Conservation (phyloP, 1,140 invertebrate species). For the Drosophila littoralis region DNA sequence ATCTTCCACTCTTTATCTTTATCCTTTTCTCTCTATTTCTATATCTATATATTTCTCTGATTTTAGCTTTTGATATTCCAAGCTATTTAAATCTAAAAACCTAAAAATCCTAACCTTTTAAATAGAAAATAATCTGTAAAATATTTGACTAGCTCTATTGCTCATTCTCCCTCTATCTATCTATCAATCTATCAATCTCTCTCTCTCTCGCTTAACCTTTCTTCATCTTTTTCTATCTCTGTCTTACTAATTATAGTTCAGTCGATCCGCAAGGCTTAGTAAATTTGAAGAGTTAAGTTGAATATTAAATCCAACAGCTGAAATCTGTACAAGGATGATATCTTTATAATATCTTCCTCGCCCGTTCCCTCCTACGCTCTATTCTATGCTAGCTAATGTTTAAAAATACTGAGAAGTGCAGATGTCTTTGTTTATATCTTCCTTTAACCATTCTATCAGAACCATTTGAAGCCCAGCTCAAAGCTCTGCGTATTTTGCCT, state of each 20-base stretch:
- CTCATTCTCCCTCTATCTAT: background rate
- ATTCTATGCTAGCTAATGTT: background rate
- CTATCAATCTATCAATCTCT: background rate
- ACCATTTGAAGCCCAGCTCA: background rate
- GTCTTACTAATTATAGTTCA: too few species aligned
- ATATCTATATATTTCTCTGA: too few species aligned
- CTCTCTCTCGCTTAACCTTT: background rate
- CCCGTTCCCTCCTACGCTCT: background rate
- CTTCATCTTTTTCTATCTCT: background rate
- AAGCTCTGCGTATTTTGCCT: background rate
- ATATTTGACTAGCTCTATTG: too few species aligned
- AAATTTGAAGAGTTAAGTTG: too few species aligned
- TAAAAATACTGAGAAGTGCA: background rate
- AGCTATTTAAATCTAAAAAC: too few species aligned
- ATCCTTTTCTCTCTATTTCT: background rate
- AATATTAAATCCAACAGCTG: too few species aligned
- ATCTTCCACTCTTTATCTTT: background rate
- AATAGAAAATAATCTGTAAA: too few species aligned
- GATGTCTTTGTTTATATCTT: conserved; percentile 2
- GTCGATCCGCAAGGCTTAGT: too few species aligned
- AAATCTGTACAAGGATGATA: background rate
- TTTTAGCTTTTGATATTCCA: background rate
- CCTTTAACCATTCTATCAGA: background rate
- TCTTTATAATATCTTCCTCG: background rate
- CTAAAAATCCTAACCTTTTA: too few species aligned